phyloP scores from a whole-genome alignment of 2,888 invertebrate genomes.

The Amorpha juglandis region DNA sequence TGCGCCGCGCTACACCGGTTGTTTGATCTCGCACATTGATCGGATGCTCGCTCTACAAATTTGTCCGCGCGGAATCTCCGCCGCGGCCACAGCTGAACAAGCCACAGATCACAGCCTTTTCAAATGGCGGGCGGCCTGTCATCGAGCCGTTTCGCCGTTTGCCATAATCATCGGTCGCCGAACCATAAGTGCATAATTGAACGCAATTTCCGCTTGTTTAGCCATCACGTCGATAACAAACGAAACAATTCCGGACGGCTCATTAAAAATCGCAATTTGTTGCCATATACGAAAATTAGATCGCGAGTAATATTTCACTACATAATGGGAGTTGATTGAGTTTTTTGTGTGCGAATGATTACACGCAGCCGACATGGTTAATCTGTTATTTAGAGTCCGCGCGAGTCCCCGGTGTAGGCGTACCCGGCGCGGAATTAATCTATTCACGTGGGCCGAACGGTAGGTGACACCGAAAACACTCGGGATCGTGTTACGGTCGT shows the following conservation, averaged over 20 bases:
- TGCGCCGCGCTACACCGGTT: conserved; percentile 49
- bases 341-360: conserved; percentile 40
- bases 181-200: conserved; percentile 57
- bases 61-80: conserved; percentile 40
- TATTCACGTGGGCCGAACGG: conserved; percentile 58
- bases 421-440: conserved; percentile 59
- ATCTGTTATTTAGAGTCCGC: conserved; percentile 56
- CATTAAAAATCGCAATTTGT: conserved; percentile 29
- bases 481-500: conserved; percentile 69
- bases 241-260: conserved; percentile 26
- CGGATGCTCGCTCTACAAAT: conserved; percentile 48
- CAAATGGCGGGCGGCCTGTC: conserved; percentile 34
- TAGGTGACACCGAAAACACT: conserved; percentile 55
- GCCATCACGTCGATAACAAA: conserved; percentile 52
- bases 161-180: conserved; percentile 52
- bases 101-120: conserved; percentile 35
- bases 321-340: conserved; percentile 8
- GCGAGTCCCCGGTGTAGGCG: conserved; percentile 51
- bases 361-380: conserved; percentile 59
- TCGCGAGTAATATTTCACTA: neutral
- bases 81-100: neutral
- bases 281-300: conserved; percentile 17
- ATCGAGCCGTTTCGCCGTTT: conserved; percentile 46
- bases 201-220: conserved; percentile 69
- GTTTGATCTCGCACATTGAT: conserved; percentile 57